These are phyloP conservation scores for Gari tellinella DNA, from an alignment of 2,888 invertebrate genomes.

Conservation along the genomic window DNA sequence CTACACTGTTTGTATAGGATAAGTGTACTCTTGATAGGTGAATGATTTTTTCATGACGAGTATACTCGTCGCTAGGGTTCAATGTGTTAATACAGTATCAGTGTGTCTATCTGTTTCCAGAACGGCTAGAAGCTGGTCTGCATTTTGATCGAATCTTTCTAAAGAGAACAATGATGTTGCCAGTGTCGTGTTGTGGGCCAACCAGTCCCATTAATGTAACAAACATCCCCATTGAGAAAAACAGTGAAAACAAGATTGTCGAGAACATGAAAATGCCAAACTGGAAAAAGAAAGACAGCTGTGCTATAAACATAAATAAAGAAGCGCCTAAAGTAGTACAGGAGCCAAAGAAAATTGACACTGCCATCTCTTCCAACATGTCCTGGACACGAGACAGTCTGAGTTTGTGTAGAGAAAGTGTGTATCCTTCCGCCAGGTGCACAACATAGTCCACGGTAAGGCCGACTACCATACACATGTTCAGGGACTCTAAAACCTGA, in stretches of 20 bases:
- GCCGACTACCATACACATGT: constrained; percentile 73
- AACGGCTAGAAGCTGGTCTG: too few species aligned
- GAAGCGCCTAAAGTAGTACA: constrained; percentile 77
- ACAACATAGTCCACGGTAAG: constrained; percentile 75
- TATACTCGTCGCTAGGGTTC: too few species aligned
- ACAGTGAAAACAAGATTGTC: constrained; percentile 76
- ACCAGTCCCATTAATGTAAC: constrained; percentile 68
- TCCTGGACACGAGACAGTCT: constrained; percentile 68
- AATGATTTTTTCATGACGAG: too few species aligned
- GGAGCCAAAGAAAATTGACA: constrained; percentile 78
- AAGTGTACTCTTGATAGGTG: too few species aligned
- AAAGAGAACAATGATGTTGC: constrained; percentile 26
- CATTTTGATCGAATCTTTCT: constrained; percentile 2
- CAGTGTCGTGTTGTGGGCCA: constrained; percentile 68
- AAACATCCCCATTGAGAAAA: constrained; percentile 74
- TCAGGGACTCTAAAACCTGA: constrained; percentile 70
- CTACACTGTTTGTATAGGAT: too few species aligned
- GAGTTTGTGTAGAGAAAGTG: constrained; percentile 56
- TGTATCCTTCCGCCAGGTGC: constrained; percentile 74
- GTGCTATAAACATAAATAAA: constrained; percentile 75
- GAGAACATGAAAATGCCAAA: constrained; percentile 79
- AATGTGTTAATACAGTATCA: too few species aligned
- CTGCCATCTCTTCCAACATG: constrained; percentile 70
- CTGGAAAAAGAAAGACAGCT: constrained; percentile 77
- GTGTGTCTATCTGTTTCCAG: too few species aligned